Conservation (phyloP, 2,113 vertebrate genomes). For the Chamaetylas fuelleborni region DNA sequence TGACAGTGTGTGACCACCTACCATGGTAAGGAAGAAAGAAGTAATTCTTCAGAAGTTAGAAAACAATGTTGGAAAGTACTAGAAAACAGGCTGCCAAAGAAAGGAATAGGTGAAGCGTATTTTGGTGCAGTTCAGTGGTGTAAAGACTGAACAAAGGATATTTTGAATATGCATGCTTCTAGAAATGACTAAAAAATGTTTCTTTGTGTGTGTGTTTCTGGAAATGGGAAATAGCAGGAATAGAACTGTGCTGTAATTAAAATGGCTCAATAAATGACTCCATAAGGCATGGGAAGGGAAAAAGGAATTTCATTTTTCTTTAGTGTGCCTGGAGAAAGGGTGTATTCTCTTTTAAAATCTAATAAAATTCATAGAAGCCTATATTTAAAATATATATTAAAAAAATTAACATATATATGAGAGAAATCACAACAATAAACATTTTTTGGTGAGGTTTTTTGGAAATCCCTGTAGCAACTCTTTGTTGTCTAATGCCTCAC, state of each 20-base stretch:
- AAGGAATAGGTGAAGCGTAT: background rate
- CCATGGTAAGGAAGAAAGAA: background rate
- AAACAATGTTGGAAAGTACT: background rate
- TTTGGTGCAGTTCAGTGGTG: background rate
- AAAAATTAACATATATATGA: background rate
- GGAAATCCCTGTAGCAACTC: background rate
- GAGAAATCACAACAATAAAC: background rate
- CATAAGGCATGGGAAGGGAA: background rate
- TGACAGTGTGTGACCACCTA: background rate
- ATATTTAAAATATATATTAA: constrained; percentile 16
- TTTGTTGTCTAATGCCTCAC: background rate
- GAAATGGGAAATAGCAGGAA: background rate
- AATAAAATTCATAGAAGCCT: background rate
- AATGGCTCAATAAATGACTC: background rate
- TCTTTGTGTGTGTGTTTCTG: background rate
- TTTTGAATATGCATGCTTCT: background rate
- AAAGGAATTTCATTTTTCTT: background rate
- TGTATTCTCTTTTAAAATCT: background rate
- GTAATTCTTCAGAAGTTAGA: background rate
- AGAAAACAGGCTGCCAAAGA: background rate
- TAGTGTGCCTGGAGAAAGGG: background rate
- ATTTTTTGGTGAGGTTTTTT: background rate
- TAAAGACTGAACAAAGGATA: background rate
- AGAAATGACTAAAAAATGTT: background rate
- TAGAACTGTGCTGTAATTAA: background rate